Conservation (phyloP, 2,113 vertebrate species). For the Thalassarche chlororhynchos region DNA sequence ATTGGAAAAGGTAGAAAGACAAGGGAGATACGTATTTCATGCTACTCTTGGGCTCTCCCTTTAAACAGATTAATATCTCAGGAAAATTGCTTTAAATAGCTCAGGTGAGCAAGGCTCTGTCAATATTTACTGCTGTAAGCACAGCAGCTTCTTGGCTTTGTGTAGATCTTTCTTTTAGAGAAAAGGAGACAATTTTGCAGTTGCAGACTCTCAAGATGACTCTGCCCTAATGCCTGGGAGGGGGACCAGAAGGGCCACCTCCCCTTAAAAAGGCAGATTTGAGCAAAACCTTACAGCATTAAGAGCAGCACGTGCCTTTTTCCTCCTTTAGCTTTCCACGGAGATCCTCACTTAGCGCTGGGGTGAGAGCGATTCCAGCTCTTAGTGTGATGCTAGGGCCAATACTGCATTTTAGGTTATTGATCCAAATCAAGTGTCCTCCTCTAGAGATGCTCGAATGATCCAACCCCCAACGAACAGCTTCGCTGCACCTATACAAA, state of each 20-base stretch:
- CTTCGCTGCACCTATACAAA: background rate
- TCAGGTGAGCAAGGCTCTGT: background rate
- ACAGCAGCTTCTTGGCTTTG: background rate
- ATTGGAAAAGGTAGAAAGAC: background rate
- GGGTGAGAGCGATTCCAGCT: background rate
- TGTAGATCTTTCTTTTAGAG: background rate
- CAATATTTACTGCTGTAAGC: background rate
- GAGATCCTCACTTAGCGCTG: background rate
- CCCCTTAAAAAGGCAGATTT: background rate
- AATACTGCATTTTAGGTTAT: background rate
- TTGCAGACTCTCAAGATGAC: background rate
- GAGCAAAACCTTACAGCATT: background rate
- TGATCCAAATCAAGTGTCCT: background rate
- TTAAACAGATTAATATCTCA: background rate
- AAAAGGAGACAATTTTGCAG: background rate
- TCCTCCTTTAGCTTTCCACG: background rate
- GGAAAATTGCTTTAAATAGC: background rate
- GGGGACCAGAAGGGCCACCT: background rate
- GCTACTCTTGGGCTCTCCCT: background rate
- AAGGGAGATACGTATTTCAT: background rate
- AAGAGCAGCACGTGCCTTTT: background rate
- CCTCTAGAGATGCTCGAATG: background rate
- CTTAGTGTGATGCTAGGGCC: background rate
- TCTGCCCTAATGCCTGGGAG: background rate
- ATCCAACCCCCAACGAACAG: background rate